phyloP scores from a whole-genome alignment of 1,140 invertebrate species.

The Drosophila azteca region DNA sequence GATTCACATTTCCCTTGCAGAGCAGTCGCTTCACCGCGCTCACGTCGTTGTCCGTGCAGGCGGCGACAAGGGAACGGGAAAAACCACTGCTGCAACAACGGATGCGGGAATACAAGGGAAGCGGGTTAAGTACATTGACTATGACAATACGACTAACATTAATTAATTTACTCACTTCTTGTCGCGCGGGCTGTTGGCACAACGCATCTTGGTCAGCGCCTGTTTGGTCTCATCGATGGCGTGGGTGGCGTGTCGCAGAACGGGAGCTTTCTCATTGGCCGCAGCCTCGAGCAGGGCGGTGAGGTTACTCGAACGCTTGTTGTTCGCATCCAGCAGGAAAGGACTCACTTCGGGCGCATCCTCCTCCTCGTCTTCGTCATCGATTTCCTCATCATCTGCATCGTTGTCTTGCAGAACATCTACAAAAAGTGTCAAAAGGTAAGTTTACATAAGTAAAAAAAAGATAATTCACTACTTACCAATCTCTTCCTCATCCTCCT shows the following conservation, averaged over 20 bases:
- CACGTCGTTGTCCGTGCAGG: slow-evolving; percentile 96
- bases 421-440: neutral
- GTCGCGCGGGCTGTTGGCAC: slow-evolving; percentile 88
- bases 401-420: slow-evolving; percentile 79
- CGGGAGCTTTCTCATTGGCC: slow-evolving; percentile 88
- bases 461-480: slow-evolving; percentile 30
- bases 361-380: slow-evolving; percentile 81
- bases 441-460: neutral
- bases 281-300: slow-evolving; percentile 76
- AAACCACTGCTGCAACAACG: slow-evolving; percentile 71
- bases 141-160: too few relatives aligned
- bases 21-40: slow-evolving; percentile 94
- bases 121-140: neutral
- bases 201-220: slow-evolving; percentile 96
- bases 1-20: slow-evolving; percentile 93
- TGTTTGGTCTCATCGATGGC: slow-evolving; percentile 97
- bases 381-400: slow-evolving; percentile 80
- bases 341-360: slow-evolving; percentile 71
- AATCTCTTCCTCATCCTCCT: slow-evolving; percentile 80
- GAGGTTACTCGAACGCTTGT: slow-evolving; percentile 74
- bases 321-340: slow-evolving; percentile 69
- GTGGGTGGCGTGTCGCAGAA: slow-evolving; percentile 84
- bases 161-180: slow-evolving; percentile 72
- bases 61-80: slow-evolving; percentile 84
- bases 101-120: neutral